Percentiles rank a stretch among this genome's conserved stretches.
These are phyloP conservation scores for Platycheirus albimanus DNA, from an alignment of 2,888 invertebrate genomes.

Conservation along the genomic window DNA sequence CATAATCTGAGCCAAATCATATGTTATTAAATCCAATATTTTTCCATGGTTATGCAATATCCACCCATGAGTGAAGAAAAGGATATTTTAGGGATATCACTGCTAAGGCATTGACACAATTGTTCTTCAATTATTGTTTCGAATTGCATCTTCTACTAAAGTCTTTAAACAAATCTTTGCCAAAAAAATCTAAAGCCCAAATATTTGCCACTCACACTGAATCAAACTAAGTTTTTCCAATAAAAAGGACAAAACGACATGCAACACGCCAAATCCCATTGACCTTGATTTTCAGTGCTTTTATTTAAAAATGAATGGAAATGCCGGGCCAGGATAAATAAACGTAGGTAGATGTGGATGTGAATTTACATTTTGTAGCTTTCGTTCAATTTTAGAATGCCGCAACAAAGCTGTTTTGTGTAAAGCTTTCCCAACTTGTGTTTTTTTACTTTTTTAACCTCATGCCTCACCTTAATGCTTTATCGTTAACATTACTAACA, in stretches of 20 bases:
- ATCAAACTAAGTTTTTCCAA: too few relatives aligned
- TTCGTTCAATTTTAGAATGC: constrained; percentile 4
- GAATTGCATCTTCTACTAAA: too few relatives aligned
- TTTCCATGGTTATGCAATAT: too few relatives aligned
- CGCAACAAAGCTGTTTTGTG: not conserved
- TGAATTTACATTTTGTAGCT: not conserved
- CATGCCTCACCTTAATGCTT: not conserved
- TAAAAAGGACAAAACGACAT: constrained; percentile 8
- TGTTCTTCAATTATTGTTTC: too few relatives aligned
- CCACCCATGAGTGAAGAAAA: too few relatives aligned
- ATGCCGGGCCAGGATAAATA: not conserved
- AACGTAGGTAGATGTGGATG: not conserved
- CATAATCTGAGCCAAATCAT: too few relatives aligned
- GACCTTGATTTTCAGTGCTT: constrained; percentile 36
- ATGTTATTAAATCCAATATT: too few relatives aligned
- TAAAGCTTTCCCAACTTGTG: constrained; percentile 3
- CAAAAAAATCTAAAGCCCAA: too few relatives aligned
- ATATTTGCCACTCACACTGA: not conserved
- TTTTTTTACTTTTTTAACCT: not conserved
- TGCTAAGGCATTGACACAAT: too few relatives aligned
- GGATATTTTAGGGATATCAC: too few relatives aligned
- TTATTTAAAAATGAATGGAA: constrained; percentile 18
- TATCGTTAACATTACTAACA: not conserved
- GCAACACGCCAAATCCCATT: constrained; percentile 13
- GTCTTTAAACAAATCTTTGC: too few relatives aligned